Evolutionary conservation across 30 jellyfish, hydroid and myxozoan species (phyloP), one percentile per base, ranked within the genome.

Genomic region (Catostylus mosaicus): DNA sequence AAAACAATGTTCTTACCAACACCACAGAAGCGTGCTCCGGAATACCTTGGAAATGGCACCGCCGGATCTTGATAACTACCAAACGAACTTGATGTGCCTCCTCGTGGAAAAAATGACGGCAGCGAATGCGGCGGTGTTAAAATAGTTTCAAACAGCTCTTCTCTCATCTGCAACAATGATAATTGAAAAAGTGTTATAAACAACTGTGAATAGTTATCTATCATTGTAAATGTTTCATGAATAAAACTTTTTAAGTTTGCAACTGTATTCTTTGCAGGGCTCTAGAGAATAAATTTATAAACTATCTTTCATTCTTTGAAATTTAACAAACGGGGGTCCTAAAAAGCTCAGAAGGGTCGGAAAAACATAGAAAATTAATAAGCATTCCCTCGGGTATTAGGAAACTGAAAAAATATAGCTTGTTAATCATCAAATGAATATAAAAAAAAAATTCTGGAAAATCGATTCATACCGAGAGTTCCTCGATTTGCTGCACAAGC

Each of bases 11-110:
- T 29, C 76, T 23, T 64, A 73, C 98, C 98, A 30, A 88, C 98
- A 48, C 98, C 97, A 82, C 98, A 93, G 63, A 93, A 93, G 14
- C 98, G 51, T n/a, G 98, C 98, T 0, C 98, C 98, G 56, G 97
- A 87, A 48, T 86, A 85, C 37, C 98, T 56, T n/a, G 98, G 98
- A 62, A 93, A 87, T 1, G 98, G 98, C 5, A 93, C 97, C 16
- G 97, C 93, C 14, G 97, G 95, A 59, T 93, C 98, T 32, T 85
- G 91, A 66, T 86, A 85, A 62, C 97, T 87, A 2, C 91, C 88
- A 31, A 63, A 88, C 29, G 96, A 81, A 6, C 72, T 35, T 22
- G 85, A 34, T 22, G 87, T 88, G 0, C 73, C 79, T 52, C 87
- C 65, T 43, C 92, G 61, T 34, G 91, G 92, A 24, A 70, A 57